Evolutionary conservation across 2,888 invertebrate genomes (phyloP).

Genomic region (Himalopsyche japonica): DNA sequence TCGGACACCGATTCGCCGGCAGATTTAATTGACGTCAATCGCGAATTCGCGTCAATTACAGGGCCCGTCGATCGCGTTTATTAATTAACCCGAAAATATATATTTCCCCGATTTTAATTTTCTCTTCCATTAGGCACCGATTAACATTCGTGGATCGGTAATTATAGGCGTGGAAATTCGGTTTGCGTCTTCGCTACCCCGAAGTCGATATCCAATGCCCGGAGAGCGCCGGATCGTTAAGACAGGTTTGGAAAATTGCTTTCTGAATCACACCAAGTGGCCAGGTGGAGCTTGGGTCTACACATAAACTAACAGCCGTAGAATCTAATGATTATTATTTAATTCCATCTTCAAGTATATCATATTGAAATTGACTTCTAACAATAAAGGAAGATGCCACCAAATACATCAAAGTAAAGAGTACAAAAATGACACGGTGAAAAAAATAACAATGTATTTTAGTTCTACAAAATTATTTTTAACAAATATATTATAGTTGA

Average conservation of each 20-base stretch:
- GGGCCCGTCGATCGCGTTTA: background rate
- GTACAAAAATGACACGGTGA: no score
- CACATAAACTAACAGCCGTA: no score
- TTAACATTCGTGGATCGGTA: background rate
- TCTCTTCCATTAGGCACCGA: constrained; percentile 4
- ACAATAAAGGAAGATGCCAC: no score
- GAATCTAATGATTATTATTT: no score
- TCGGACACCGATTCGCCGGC: background rate
- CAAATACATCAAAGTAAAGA: no score
- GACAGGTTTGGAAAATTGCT: background rate
- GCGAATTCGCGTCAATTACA: background rate
- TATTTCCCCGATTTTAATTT: constrained; percentile 8
- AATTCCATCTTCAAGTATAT: no score
- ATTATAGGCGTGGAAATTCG: background rate
- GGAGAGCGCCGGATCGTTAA: background rate
- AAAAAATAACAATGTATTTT: no score
- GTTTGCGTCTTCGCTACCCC: constrained; percentile 4
- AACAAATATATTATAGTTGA: no score
- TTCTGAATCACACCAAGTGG: background rate
- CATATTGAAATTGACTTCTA: no score
- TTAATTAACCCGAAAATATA: constrained; percentile 8
- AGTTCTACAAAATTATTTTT: no score
- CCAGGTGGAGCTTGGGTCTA: no score
- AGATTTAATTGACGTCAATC: background rate
- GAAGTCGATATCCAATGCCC: constrained; percentile 3